Base-by-base conservation (phyloP, 2,113 vertebrate species). In the Leptosomus discolor region DNA sequence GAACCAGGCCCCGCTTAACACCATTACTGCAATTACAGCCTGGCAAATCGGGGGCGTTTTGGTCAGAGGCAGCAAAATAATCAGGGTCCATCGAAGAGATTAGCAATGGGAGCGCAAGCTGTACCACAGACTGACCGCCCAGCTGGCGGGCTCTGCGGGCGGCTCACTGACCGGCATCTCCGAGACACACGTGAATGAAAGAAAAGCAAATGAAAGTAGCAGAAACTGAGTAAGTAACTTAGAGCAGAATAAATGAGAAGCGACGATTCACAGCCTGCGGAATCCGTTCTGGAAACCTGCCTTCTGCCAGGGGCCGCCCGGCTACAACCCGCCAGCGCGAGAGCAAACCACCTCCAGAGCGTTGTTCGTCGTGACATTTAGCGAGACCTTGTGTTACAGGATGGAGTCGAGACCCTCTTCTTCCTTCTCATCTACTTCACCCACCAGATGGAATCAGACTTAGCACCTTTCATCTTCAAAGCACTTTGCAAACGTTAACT, bases 401-500 rank as follows among this genome's bases (percentile, higher is more conserved):
- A 18, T 4, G 30, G 50, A 54, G 36, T 4, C 12, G 15, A 48
- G 39, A 70, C 12, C 39, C 64, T 76, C 85, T 43, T 51, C 64
- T 36, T n/a, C 65, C 5, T 85, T 23, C n/a, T 79, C 67, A 58
- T 53, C 43, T 14, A 11, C 27, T 61, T 67, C 54, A 22, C 57
- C 7, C 29, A 26, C 45, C 39, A 71, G 71, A 67, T 63, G 53
- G 39, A n/a, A 57, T n/a, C 71, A 65, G 41, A 56, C 67, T 70
- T 45, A 73, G 32, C 80, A 53, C 63, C 45, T 73, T 58, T 70
- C 69, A 78, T 85, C 83, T 92, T 92, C 86, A 88, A 75, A 94
- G 83, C 78, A 70, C 67, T 94, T 53, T 78, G 75, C 46, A 67
- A 67, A 71, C 60, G 82, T 94, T 85, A 90, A 46, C 70, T 85